A percentile compares a stretch with the other conserved stretches of the same genome.
Evolutionary conservation across 2,888 invertebrate species (phyloP).

Genomic region (Microchrysa polita): DNA sequence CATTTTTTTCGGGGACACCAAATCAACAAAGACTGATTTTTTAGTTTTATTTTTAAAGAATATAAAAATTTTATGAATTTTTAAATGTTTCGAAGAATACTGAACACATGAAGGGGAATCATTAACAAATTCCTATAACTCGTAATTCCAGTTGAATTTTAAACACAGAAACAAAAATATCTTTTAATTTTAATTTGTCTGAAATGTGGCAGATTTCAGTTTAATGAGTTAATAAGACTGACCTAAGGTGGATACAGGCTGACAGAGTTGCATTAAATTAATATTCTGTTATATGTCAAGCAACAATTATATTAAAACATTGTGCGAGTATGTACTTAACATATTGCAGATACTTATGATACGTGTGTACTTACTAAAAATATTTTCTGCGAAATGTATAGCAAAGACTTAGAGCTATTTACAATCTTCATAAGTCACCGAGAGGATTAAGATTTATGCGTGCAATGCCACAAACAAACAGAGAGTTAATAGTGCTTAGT

Average conservation of each 20-base stretch:
- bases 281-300: background rate
- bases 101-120: background rate
- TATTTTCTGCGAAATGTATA: slow-evolving; percentile 21
- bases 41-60: slow-evolving; percentile 2
- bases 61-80: slow-evolving; percentile 19
- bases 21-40: background rate
- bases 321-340: no score
- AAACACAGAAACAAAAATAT: no score
- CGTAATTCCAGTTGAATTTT: no score
- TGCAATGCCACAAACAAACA: slow-evolving; percentile 41
- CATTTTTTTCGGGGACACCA: background rate
- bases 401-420: slow-evolving; percentile 30
- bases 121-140: background rate
- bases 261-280: background rate
- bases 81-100: background rate
- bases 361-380: background rate
- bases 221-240: no score
- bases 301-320: background rate
- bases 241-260: no score
- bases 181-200: no score
- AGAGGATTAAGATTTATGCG: slow-evolving; percentile 42
- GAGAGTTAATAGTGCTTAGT: slow-evolving; percentile 42
- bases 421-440: slow-evolving; percentile 20
- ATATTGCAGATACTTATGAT: background rate
- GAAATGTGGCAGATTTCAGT: no score